Base-by-base conservation (phyloP, 2,113 vertebrate genomes). In the Hylia prasina region DNA sequence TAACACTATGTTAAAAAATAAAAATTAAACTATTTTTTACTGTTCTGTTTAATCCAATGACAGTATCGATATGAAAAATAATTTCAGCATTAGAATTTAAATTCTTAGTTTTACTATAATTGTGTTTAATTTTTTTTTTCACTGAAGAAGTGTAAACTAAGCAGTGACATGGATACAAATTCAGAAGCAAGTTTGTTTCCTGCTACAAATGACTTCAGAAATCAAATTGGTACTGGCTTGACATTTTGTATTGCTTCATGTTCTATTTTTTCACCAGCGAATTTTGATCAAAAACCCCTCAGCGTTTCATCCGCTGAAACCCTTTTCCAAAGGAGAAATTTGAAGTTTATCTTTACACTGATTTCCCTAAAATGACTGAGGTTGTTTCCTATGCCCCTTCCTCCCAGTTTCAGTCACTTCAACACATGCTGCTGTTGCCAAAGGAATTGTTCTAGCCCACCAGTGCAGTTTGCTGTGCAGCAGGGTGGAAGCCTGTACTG, bases 1-100 rank as follows among this genome's bases (percentile, higher is more conserved):
- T n/a, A 21, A 44, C 2, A 6, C 3, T n/a, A 0, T 8, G 10
- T 50, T 45, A 4, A 44, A 65, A 61, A 42, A 11, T 2, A 8
- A 3, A 50, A 78, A 45, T 7, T 1, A 51, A 10, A 19, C 2
- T 7, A 0, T 39, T 69, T 20, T 50, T 16, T 25, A 5, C 10
- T 8, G 24, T 22, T 93, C 9, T 27, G 4, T 60, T 63, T 17
- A 27, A n/a, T 19, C 10, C 6, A 31, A 5, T 69, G 6, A 2
- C 10, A 28, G 3, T 21, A 39, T 35, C 0, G 0, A 13, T 15
- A 28, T 2, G 13, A 64, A 79, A 50, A 79, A 18, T 6, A 27
- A 56, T 30, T 39, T 61, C 25, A 14, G 11, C 33, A 14, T 27
- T 57, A 15, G 7, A 30, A 42, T 71, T 75, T 4, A 64, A 91